Evolutionary conservation across 2,888 invertebrate genomes (phyloP).

Genomic region (Gisinianus flammeolus): DNA sequence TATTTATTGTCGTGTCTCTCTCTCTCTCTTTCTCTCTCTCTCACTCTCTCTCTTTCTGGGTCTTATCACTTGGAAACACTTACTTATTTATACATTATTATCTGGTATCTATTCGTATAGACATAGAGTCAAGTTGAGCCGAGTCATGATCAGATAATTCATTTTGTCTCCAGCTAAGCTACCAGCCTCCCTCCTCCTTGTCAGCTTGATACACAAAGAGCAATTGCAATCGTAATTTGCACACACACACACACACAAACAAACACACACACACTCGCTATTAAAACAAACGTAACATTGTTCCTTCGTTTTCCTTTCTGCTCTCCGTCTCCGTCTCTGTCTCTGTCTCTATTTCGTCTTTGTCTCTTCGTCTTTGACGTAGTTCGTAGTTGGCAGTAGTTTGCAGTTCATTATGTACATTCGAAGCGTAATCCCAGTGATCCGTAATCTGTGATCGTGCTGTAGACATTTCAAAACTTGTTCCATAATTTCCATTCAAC

Average conservation of each 20-base stretch:
- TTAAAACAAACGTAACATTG: background rate
- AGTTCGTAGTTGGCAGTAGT: background rate
- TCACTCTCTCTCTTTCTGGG: too few relatives aligned
- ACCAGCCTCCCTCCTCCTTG: background rate
- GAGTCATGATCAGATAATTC: constrained; percentile 31
- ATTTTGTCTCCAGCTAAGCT: constrained; percentile 24
- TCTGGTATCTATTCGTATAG: background rate
- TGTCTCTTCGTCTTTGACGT: background rate
- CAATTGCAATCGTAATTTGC: background rate
- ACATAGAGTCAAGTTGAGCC: constrained; percentile 23
- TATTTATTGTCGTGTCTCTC: background rate
- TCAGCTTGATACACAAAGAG: background rate
- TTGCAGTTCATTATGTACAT: too few relatives aligned
- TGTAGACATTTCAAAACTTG: too few relatives aligned
- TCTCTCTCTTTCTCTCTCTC: too few relatives aligned
- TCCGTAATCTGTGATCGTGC: too few relatives aligned
- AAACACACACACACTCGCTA: too few relatives aligned
- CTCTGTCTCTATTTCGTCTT: background rate
- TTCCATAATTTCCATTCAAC: too few relatives aligned
- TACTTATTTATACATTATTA: background rate
- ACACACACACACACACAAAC: background rate
- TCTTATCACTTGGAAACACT: background rate
- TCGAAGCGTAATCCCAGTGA: too few relatives aligned
- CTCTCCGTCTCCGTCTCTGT: background rate
- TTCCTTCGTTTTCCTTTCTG: background rate